These are phyloP conservation scores for Amiota minor DNA, from an alignment of 2,888 invertebrate genomes.

Conservation along the genomic window DNA sequence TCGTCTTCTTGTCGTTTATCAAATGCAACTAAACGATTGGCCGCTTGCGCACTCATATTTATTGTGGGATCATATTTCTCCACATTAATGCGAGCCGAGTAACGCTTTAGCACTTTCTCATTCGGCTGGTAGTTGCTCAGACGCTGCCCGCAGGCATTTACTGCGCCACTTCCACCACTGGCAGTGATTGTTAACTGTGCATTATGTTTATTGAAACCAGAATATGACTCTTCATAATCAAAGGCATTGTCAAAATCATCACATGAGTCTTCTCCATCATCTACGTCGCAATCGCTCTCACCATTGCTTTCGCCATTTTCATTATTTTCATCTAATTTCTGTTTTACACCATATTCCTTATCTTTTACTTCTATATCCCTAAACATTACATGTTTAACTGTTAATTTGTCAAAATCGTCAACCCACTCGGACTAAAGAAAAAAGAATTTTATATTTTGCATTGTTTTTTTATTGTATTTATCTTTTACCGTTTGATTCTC, in stretches of 20 bases:
- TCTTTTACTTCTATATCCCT: conserved; percentile 50
- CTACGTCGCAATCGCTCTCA: conserved; percentile 40
- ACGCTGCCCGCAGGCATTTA: conserved; percentile 74
- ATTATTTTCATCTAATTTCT: conserved; percentile 37
- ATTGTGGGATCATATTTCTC: conserved; percentile 82
- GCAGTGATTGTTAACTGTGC: conserved; percentile 48
- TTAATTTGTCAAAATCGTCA: conserved; percentile 59
- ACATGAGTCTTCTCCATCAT: conserved; percentile 55
- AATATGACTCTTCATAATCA: conserved; percentile 69
- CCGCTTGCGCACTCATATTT: conserved; percentile 76
- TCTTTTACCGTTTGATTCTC: conserved; percentile 51
- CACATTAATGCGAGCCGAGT: conserved; percentile 86
- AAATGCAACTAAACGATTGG: conserved; percentile 82
- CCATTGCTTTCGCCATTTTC: conserved; percentile 18
- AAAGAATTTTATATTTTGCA: not conserved
- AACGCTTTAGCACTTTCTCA: conserved; percentile 86
- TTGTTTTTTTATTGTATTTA: conserved; percentile 28
- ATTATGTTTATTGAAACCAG: conserved; percentile 68
- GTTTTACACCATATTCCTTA: conserved; percentile 45
- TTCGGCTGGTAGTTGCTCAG: conserved; percentile 83
- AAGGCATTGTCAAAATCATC: conserved; percentile 52
- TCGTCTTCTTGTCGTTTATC: conserved; percentile 81
- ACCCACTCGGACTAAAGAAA: conserved; percentile 56
- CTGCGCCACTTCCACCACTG: conserved; percentile 12
- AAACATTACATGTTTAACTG: conserved; percentile 63